A percentile compares a stretch with the other conserved stretches of the same genome.
Evolutionary conservation across 2,888 invertebrate species (phyloP).

Genomic region (Julus scandinavius): DNA sequence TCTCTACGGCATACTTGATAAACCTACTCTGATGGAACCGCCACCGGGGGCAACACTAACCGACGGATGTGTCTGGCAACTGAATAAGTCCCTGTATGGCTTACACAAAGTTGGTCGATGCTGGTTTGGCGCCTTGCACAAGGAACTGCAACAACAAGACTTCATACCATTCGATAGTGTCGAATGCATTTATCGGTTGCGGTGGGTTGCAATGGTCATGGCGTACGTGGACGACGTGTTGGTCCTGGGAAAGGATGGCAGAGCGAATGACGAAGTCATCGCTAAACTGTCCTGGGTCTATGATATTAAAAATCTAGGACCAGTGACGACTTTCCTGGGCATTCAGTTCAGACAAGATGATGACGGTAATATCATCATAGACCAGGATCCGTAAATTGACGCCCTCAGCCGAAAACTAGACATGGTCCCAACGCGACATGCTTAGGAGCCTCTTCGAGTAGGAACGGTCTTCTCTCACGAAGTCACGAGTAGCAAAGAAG

Average conservation of each 20-base stretch:
- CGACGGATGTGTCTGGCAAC: neutral
- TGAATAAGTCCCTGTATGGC: neutral
- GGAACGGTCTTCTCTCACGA: neutral
- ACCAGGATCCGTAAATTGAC: neutral
- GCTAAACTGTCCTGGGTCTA: neutral
- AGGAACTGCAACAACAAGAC: neutral
- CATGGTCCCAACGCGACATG: neutral
- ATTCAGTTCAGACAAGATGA: neutral
- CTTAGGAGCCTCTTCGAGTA: neutral
- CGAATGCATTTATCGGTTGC: neutral
- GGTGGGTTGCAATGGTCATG: neutral
- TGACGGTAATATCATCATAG: neutral
- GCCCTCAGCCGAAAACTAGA: neutral
- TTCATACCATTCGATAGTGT: neutral
- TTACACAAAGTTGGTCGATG: neutral
- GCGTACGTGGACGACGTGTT: neutral
- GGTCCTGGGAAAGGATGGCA: neutral
- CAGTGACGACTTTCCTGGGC: neutral
- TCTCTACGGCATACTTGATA: neutral
- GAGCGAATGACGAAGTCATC: neutral
- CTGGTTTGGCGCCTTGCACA: neutral
- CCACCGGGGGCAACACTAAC: neutral
- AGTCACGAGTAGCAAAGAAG: neutral
- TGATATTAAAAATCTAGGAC: neutral
- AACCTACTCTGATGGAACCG: neutral